Evolutionary conservation across 2,113 vertebrate genomes (phyloP).

Genomic region (Gallinago undulata): DNA sequence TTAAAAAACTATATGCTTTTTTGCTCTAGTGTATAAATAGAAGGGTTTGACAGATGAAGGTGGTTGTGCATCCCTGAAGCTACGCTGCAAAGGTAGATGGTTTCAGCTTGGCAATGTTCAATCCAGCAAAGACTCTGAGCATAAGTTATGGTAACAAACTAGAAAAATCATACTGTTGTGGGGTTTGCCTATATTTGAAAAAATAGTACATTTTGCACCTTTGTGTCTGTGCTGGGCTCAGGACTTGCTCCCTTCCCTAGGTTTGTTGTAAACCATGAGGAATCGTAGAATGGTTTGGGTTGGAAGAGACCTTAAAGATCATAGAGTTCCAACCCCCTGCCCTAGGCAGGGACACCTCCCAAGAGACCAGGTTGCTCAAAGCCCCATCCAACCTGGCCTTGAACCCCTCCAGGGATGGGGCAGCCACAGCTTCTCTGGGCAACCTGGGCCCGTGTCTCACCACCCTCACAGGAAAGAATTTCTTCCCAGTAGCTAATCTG

Average conservation of each 20-base stretch:
- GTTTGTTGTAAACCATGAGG: not conserved
- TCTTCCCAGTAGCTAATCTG: no score
- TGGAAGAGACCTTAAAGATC: no score
- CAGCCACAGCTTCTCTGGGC: no score
- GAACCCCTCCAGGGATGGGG: no score
- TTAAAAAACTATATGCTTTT: not conserved
- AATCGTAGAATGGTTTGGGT: not conserved
- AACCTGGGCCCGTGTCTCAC: no score
- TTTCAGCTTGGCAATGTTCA: not conserved
- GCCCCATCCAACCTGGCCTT: no score
- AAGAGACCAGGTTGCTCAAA: no score
- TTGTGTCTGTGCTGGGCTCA: not conserved
- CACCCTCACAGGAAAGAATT: no score
- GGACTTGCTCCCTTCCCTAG: not conserved
- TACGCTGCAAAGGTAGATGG: not conserved
- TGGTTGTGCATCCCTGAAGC: not conserved
- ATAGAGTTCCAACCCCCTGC: no score
- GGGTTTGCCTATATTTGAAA: not conserved
- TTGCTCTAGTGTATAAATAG: not conserved
- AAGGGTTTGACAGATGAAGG: not conserved
- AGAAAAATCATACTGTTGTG: not conserved
- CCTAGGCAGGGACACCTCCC: no score
- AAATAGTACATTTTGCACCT: not conserved
- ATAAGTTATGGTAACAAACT: not conserved
- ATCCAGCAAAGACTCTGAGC: not conserved